Evolutionary conservation across 2,888 invertebrate species (phyloP), one percentile per base, ranked within the genome.

Genomic region (Mechanitis messenoides): DNA sequence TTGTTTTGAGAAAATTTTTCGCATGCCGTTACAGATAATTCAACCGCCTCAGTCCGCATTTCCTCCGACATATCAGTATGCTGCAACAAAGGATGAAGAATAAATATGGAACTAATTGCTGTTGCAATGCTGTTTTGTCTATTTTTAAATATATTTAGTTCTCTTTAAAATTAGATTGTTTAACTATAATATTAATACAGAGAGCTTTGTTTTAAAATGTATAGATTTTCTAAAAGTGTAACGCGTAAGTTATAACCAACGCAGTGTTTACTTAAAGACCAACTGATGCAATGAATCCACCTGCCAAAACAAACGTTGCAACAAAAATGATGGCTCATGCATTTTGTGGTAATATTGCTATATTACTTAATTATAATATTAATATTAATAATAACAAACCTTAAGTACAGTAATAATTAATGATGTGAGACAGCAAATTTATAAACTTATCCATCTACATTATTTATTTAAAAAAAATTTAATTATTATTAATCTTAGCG

Each of bases 51-150:
- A 42, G 92, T 92, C 73, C 94, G 94, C 94, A 97, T 96, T 85
- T 98, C 98, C 72, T 98, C 97, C 38, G 93, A 91, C 98, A 98
- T 98, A 82, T 98, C 98, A 1, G 95, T 94, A 83, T 95, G 94
- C 97, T 97, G 87, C 53, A 80, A 84, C 78, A 60, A 56, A 11
- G 38, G 46, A 46, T 28, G 7, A 11, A 50, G 31, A 31, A 53
- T 46, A 53, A 6, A 28, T 7, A 12, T 45, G 33, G 58, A 47
- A 42, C 6, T 42, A 42, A 42, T 42, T 42, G 42, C 42, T 2
- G 7, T 42, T 42, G 9, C 7, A 5, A 9, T 7, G 6, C 7
- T 9, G 11, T 9, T 9, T 42, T 42, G 42, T 35, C 2, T 35
- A 35, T 35, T 5, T 35, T 5, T 35, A 35, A 35, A 35, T 35